Percentiles rank a stretch among this genome's conserved stretches.
phyloP scores from a whole-genome alignment of 1,140 invertebrate species.

The Agrypnia vestita region DNA sequence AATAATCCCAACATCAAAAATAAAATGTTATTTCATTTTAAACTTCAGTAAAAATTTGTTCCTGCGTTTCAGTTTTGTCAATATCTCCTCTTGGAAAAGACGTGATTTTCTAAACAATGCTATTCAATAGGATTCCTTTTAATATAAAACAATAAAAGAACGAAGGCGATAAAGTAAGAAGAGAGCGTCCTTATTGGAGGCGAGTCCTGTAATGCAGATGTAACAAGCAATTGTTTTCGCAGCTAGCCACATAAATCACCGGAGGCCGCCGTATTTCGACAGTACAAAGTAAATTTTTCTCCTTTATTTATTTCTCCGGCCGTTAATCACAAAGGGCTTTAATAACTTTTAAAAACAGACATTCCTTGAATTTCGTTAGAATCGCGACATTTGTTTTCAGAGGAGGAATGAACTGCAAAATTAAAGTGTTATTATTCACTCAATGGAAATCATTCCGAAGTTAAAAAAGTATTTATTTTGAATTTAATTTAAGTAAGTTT shows the following conservation, averaged over 20 bases:
- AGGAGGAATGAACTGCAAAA: slow-evolving; percentile 35
- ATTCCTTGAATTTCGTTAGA: slow-evolving; percentile 45
- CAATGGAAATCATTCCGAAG: slow-evolving; percentile 2
- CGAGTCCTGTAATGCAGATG: slow-evolving; percentile 43
- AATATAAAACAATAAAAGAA: slow-evolving; percentile 35
- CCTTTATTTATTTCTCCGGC: slow-evolving; percentile 45
- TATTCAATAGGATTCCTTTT: neutral
- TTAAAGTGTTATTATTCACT: slow-evolving; percentile 39
- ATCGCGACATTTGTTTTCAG: slow-evolving; percentile 44
- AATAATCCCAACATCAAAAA: too few relatives aligned
- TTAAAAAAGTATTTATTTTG: too few relatives aligned
- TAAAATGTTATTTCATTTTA: too few relatives aligned
- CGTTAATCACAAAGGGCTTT: slow-evolving; percentile 49
- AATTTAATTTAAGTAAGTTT: too few relatives aligned
- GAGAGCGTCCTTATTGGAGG: slow-evolving; percentile 38
- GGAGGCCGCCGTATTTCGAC: slow-evolving; percentile 39
- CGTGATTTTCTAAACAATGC: too few relatives aligned
- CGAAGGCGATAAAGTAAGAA: slow-evolving; percentile 29
- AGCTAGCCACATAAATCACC: slow-evolving; percentile 44
- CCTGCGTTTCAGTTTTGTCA: too few relatives aligned
- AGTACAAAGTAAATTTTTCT: slow-evolving; percentile 48
- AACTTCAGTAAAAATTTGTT: too few relatives aligned
- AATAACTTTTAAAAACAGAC: slow-evolving; percentile 47
- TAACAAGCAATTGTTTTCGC: slow-evolving; percentile 52
- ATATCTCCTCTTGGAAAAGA: too few relatives aligned